Conservation (phyloP, 2,113 vertebrate species). For the Proterorhinus semilunaris region DNA sequence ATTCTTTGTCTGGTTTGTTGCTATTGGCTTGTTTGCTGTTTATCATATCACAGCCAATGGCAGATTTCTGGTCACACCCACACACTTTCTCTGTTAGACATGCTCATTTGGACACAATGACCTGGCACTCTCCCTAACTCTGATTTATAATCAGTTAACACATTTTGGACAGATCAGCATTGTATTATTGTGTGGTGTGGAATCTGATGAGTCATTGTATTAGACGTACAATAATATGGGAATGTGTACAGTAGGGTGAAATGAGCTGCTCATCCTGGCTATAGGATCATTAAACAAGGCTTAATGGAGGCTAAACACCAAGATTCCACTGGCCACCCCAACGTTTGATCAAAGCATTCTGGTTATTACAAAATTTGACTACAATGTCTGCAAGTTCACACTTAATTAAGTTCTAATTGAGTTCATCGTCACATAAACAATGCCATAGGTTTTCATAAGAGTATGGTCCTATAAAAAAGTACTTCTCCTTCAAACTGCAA, state of each 20-base stretch:
- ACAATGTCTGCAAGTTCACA: too few relatives aligned
- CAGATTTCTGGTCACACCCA: neutral
- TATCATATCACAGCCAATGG: neutral
- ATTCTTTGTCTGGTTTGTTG: neutral
- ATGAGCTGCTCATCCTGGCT: conserved; percentile 27
- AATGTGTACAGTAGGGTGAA: conserved; percentile 16
- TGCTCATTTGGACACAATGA: neutral
- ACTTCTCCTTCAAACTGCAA: too few relatives aligned
- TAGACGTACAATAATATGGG: conserved; percentile 10
- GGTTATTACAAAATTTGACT: conserved; percentile 49
- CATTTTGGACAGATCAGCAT: conserved; percentile 60
- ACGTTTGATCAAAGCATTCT: conserved; percentile 54
- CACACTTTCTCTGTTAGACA: neutral
- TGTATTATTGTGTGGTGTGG: neutral
- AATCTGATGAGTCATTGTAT: conserved; percentile 10
- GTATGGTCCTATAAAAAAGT: too few relatives aligned
- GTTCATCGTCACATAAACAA: too few relatives aligned
- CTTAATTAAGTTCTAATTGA: too few relatives aligned
- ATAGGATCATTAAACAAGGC: conserved; percentile 52
- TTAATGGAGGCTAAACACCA: conserved; percentile 60
- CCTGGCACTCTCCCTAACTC: neutral
- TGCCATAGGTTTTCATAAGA: too few relatives aligned
- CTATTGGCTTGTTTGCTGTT: neutral
- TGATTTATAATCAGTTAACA: conserved; percentile 9
- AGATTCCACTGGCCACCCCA: neutral